Conservation (phyloP, 2,888 invertebrate genomes). For the Koerneria pararmatus region DNA sequence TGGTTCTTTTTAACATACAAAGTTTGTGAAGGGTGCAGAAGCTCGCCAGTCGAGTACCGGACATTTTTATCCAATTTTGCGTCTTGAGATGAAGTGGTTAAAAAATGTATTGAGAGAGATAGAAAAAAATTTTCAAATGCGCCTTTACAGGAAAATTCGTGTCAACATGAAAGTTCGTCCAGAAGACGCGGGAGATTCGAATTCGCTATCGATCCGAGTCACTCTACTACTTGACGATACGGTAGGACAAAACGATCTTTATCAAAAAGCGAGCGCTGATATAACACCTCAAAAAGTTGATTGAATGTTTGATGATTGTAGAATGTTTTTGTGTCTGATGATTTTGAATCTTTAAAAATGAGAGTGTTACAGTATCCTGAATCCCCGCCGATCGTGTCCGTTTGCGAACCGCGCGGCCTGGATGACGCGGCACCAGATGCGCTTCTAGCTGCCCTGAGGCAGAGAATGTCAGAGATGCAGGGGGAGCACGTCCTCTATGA, state of each 20-base stretch:
- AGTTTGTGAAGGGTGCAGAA: too few relatives aligned
- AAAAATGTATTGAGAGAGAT: too few relatives aligned
- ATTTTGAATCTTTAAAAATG: too few relatives aligned
- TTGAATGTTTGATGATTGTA: neutral
- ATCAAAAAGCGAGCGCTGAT: too few relatives aligned
- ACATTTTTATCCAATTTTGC: too few relatives aligned
- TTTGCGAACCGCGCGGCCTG: conserved; percentile 26
- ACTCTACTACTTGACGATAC: conserved; percentile 4
- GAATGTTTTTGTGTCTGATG: neutral
- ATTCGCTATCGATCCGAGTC: conserved; percentile 21
- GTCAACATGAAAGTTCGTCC: conserved; percentile 21
- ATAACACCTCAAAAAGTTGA: too few relatives aligned
- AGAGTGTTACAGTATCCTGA: conserved; percentile 29
- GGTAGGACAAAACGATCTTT: neutral
- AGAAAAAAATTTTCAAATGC: too few relatives aligned
- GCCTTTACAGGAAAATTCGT: conserved; percentile 3
- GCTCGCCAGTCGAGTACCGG: too few relatives aligned
- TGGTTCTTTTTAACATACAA: neutral
- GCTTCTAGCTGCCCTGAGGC: conserved; percentile 14
- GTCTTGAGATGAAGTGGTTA: too few relatives aligned
- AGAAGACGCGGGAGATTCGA: conserved; percentile 17
- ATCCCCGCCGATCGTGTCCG: conserved; percentile 9
- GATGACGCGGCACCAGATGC: conserved; percentile 16
- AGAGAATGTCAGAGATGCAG: conserved; percentile 21
- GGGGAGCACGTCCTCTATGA: conserved; percentile 30